Percentiles rank a stretch among this genome's conserved stretches.
phyloP scores from a whole-genome alignment of 2,113 vertebrate species.

The Barnardius zonarius region DNA sequence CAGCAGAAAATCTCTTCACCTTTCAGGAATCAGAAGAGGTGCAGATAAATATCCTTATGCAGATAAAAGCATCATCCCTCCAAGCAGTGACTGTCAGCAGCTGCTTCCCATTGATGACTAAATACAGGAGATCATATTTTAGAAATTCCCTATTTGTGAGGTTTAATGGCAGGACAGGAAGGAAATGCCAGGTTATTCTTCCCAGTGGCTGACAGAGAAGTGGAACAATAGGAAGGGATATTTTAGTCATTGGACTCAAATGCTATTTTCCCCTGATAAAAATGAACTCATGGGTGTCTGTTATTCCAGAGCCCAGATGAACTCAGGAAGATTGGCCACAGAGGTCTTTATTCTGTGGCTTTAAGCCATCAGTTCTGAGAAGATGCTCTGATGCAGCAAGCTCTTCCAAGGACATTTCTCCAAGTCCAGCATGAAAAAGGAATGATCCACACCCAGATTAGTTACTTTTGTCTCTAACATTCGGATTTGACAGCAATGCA shows the following conservation, averaged over 20 bases:
- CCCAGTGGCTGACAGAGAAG: not conserved
- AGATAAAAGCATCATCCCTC: not conserved
- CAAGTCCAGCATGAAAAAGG: not conserved
- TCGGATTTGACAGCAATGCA: not conserved
- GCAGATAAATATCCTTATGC: not conserved
- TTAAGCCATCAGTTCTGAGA: not conserved
- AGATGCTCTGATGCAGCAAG: not conserved
- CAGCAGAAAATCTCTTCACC: not conserved
- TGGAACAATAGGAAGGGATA: not conserved
- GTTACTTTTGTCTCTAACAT: not conserved
- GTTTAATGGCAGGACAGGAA: not conserved
- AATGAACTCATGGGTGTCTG: not conserved
- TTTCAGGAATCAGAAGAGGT: not conserved
- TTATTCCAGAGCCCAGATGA: not conserved
- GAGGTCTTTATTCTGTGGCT: not conserved
- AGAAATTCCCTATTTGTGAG: not conserved
- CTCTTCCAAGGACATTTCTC: not conserved
- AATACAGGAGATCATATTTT: not conserved
- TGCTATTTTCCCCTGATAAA: not conserved
- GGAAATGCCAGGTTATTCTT: conserved; percentile 14
- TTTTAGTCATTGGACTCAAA: not conserved
- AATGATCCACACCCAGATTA: not conserved
- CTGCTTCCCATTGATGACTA: not conserved
- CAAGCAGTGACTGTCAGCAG: not conserved
- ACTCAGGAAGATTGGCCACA: not conserved